phyloP scores from a whole-genome alignment of 2,888 invertebrate species.

The Lasioglossum malachurum region DNA sequence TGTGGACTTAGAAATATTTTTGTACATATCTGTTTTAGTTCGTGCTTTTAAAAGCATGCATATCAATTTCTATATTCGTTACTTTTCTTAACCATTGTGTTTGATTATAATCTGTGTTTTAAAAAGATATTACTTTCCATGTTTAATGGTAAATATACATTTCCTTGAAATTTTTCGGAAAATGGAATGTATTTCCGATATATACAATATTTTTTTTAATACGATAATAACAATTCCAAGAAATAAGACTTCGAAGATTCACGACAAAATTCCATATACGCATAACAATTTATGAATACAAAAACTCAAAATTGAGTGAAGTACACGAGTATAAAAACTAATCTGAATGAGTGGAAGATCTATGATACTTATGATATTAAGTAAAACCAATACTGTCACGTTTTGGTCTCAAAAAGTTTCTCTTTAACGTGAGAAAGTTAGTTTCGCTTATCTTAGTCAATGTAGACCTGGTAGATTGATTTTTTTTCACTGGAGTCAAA shows the following conservation, averaged over 20 bases:
- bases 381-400: conserved; percentile 69
- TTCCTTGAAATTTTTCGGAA: conserved; percentile 3
- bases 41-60: conserved; percentile 28
- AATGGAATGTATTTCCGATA: conserved; percentile 17
- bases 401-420: conserved; percentile 71
- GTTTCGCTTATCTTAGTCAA: conserved; percentile 67
- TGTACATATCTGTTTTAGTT: conserved; percentile 45
- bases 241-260: neutral
- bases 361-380: conserved; percentile 25
- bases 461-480: conserved; percentile 66
- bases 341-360: neutral
- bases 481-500: conserved; percentile 28
- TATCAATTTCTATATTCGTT: conserved; percentile 2
- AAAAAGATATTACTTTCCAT: conserved; percentile 8
- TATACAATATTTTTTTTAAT: neutral
- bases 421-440: conserved; percentile 73
- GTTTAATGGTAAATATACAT: conserved; percentile 17
- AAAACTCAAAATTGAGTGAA: neutral
- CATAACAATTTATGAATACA: neutral
- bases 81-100: conserved; percentile 4
- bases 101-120: conserved; percentile 31
- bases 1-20: conserved; percentile 47
- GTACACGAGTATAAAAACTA: conserved; percentile 1
- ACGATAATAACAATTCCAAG: neutral
- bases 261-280: neutral